Base-by-base conservation (phyloP, 1,140 invertebrate genomes). In the Vanessa tameamea region DNA sequence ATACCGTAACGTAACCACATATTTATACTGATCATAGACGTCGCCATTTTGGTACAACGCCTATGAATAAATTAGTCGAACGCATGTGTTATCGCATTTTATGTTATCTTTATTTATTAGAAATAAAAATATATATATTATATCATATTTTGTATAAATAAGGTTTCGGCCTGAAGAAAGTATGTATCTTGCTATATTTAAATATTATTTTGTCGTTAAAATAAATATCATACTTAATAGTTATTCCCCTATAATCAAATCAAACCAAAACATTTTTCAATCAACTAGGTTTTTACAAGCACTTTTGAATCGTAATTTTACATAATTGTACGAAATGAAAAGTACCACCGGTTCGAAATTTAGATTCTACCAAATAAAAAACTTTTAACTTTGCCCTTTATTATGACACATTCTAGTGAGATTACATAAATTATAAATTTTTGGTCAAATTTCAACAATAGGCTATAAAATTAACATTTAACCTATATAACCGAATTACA, bases 1-100 rank as follows among this genome's bases (percentile, higher is more conserved):
- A 85, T 86, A 87, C 85, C 82, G 76, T 69, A 67, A 81, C 78
- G 67, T 69, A 72, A 68, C 75, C 84, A 83, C 79, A 87, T 92
- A 91, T 92, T 91, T 92, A 92, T 92, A 92, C 83, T 79, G 77
- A 75, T 81, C 78, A 75, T 73, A 79, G 75, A 78, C 59, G 64
- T 75, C 64, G 79, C 74, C 79, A 72, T 86, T 82, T 85, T 82
- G 83, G 82, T 83, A 84, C 78, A 69, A 83, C 82, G 78, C 75
- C 77, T 73, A 82, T 87, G 88, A 87, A 92, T 92, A 89, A 86
- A 87, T 91, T 89, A 87, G 66, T 59, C 47, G 37, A 37, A 65
- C 73, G 61, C 37, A 70, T 59, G 51, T 31, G 14, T 15, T 37
- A 15, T 14, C 16, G 47, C n/a, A n/a, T 37, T 3, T 23, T 57